Conservation (phyloP, 2,113 vertebrate genomes). For the Perca flavescens region DNA sequence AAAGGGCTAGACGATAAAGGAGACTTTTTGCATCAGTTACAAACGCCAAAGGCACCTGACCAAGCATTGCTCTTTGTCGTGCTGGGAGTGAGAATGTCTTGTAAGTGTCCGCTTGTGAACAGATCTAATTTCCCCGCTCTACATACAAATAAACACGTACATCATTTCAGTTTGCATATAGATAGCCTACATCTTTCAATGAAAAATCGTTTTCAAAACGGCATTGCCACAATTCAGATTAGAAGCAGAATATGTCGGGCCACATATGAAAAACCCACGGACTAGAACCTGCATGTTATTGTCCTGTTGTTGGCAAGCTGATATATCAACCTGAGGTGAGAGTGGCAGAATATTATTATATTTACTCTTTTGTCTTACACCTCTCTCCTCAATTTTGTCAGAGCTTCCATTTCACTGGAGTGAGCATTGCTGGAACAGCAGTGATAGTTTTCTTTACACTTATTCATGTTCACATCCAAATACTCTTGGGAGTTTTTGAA, state of each 20-base stretch:
- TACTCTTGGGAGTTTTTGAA: background rate
- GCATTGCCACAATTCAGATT: background rate
- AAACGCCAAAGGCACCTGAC: too few relatives aligned
- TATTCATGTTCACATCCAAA: background rate
- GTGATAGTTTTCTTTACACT: background rate
- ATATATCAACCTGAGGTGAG: background rate
- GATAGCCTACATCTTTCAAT: too few relatives aligned
- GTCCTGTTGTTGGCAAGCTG: background rate
- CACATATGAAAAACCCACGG: background rate
- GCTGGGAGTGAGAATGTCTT: too few relatives aligned
- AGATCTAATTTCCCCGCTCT: too few relatives aligned
- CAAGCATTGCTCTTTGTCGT: too few relatives aligned
- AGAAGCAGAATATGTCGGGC: background rate
- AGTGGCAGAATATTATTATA: background rate
- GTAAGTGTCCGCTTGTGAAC: too few relatives aligned
- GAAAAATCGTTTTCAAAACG: too few relatives aligned
- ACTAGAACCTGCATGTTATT: background rate
- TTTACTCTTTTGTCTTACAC: background rate
- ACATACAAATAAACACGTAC: too few relatives aligned
- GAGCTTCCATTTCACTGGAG: background rate
- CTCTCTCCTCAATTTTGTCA: background rate
- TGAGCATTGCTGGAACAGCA: background rate
- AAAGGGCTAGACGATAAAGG: too few relatives aligned
- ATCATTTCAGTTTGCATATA: too few relatives aligned
- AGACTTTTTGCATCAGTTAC: too few relatives aligned